Base-by-base conservation (phyloP, 1,140 invertebrate genomes). In the Eufriesea mexicana region DNA sequence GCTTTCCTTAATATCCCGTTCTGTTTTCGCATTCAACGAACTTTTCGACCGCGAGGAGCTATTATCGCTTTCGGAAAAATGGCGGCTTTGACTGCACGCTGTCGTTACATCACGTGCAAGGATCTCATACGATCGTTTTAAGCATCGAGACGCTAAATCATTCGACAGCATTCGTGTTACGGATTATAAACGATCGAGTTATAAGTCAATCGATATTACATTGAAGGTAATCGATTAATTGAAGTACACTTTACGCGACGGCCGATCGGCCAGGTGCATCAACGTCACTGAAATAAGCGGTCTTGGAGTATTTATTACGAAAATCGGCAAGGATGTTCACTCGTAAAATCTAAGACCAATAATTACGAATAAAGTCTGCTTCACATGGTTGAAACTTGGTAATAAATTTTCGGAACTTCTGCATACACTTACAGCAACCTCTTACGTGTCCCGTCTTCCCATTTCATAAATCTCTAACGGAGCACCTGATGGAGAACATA, bases 161-260 rank as follows among this genome's bases (percentile, higher is more conserved):
- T 75, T 80, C 67, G 55, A 25, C 62, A 79, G 62, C 80, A 35
- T 79, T 76, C 61, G 61, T 49, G 73, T 59, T 51, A 54, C 49
- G 85, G 68, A 84, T 87, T 86, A 87, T 70, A 57, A 87, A 84
- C 86, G 86, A 87, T 76, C 85, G 76, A 87, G 81, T 87, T 87
- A 86, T 85, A 84, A 86, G 85, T 83, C 75, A 78, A 76, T 87
- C 62, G 81, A 81, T 64, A 87, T 87, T 87, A 87, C 76, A 59
- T 68, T 54, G 71, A 20, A 54, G 49, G 70, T 86, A 67, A 87
- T 87, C 81, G 86, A 87, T 87, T 87, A 87, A 87, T 87, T 64
- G 83, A 57, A 49, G 57, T 84, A 75, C 73, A 76, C 76, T 84
- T 76, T 84, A 57, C 81, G 54, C 71, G 72, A 61, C 42, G 59